Evolutionary conservation across 2,797 vertebrate genomes (phyloP).

Genomic region (Diplodus puntazzo): DNA sequence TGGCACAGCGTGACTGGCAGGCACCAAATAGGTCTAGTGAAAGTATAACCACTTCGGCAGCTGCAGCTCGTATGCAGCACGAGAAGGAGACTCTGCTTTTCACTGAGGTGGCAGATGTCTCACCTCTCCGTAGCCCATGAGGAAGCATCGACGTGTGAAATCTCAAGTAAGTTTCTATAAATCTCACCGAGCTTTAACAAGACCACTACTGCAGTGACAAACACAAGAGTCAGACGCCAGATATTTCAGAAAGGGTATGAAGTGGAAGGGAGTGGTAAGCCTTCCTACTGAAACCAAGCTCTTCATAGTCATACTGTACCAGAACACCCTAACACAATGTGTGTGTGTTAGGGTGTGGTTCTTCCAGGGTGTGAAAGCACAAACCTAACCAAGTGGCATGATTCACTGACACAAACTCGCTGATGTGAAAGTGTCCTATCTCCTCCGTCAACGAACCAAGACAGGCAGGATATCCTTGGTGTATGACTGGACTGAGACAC

Average conservation of each 20-base stretch:
- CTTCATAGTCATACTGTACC: slow-evolving; percentile 19
- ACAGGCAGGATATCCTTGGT: slow-evolving; percentile 65
- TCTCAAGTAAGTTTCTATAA: slow-evolving; percentile 22
- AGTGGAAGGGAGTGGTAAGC: slow-evolving; percentile 55
- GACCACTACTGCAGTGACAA: slow-evolving; percentile 43
- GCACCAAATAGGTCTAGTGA: background rate
- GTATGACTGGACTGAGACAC: slow-evolving; percentile 63
- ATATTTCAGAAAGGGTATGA: slow-evolving; percentile 45
- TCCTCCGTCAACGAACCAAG: slow-evolving; percentile 43
- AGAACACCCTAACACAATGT: slow-evolving; percentile 19
- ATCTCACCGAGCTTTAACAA: slow-evolving; percentile 27
- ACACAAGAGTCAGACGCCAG: slow-evolving; percentile 48
- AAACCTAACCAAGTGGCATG: slow-evolving; percentile 53
- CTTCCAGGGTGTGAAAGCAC: slow-evolving; percentile 64
- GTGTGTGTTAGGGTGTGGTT: slow-evolving; percentile 65
- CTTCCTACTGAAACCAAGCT: slow-evolving; percentile 46
- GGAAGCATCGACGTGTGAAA: slow-evolving; percentile 36
- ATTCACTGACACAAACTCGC: slow-evolving; percentile 58
- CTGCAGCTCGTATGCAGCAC: background rate
- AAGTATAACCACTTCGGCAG: background rate
- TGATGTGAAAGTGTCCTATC: slow-evolving; percentile 44
- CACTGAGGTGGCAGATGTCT: slow-evolving; percentile 53
- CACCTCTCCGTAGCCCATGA: slow-evolving; percentile 38
- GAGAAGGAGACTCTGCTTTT: slow-evolving; percentile 15
- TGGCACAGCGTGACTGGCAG: too few species aligned